Conservation (phyloP, 2,797 vertebrate species). For the Phoebastria nigripes region DNA sequence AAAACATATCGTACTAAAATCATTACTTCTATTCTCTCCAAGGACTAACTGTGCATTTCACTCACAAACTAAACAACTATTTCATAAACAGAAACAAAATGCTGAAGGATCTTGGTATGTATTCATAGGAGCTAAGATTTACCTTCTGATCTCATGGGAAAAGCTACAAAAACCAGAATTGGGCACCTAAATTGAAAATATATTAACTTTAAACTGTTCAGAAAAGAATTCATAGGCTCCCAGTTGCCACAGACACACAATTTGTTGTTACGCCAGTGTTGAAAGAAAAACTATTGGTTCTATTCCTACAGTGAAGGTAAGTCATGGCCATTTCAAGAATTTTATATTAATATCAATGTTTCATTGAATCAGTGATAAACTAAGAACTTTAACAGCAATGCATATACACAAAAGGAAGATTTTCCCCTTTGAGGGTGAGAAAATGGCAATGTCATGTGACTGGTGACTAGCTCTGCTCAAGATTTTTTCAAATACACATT, state of each 20-base stretch:
- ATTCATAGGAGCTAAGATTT: not conserved
- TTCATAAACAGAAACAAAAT: not conserved
- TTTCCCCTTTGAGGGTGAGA: not conserved
- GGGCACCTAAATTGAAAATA: not conserved
- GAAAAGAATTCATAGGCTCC: not conserved
- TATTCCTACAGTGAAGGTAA: not conserved
- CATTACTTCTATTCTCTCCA: not conserved
- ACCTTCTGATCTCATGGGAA: not conserved
- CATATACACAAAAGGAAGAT: not conserved
- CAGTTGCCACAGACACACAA: not conserved
- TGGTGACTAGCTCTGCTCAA: not conserved
- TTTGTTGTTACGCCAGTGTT: not conserved
- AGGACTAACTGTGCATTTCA: not conserved
- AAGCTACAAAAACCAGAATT: not conserved
- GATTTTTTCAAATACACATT: not conserved
- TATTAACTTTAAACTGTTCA: not conserved
- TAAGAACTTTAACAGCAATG: not conserved
- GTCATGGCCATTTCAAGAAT: not conserved
- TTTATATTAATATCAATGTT: not conserved
- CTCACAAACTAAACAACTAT: not conserved
- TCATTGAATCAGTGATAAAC: not conserved
- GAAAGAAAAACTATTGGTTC: not conserved
- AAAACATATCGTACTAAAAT: not conserved
- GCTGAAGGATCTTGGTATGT: not conserved
- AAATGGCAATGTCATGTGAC: not conserved